phyloP scores from a whole-genome alignment of 2,113 vertebrate genomes.

The Excalfactoria chinensis region DNA sequence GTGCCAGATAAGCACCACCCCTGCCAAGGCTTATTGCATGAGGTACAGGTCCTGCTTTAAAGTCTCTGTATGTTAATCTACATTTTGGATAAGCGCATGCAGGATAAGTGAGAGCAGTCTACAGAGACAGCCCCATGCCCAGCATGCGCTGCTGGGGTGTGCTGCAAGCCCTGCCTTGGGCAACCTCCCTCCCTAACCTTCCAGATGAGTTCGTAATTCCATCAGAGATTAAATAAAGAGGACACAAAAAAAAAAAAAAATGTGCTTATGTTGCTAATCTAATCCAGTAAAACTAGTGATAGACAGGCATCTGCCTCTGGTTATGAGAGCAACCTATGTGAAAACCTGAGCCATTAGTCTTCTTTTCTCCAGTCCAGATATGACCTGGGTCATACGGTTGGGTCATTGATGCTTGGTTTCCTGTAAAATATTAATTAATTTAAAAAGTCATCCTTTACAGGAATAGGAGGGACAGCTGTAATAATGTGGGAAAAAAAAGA shows the following conservation, averaged over 20 bases:
- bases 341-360: not conserved
- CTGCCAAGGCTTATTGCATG: not conserved
- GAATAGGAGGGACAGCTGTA: not conserved
- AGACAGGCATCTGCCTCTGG: not conserved
- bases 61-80: not conserved
- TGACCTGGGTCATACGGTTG: not conserved
- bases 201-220: not conserved
- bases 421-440: not conserved
- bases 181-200: accelerated
- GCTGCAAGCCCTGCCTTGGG: not conserved
- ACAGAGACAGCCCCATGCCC: not conserved
- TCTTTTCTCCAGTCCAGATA: not conserved
- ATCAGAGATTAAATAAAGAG: not conserved
- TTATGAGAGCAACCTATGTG: not conserved
- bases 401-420: not conserved
- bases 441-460: not conserved
- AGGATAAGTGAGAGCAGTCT: not conserved
- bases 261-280: not conserved
- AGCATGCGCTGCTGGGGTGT: not conserved
- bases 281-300: not conserved
- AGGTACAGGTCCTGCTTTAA: not conserved
- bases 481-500: not conserved
- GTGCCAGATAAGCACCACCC: not conserved
- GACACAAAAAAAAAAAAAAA: not conserved
- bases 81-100: not conserved